These are phyloP conservation scores for Scaptodrosophila lebanonensis DNA, from an alignment of 1,140 invertebrate genomes.

Conservation along the genomic window DNA sequence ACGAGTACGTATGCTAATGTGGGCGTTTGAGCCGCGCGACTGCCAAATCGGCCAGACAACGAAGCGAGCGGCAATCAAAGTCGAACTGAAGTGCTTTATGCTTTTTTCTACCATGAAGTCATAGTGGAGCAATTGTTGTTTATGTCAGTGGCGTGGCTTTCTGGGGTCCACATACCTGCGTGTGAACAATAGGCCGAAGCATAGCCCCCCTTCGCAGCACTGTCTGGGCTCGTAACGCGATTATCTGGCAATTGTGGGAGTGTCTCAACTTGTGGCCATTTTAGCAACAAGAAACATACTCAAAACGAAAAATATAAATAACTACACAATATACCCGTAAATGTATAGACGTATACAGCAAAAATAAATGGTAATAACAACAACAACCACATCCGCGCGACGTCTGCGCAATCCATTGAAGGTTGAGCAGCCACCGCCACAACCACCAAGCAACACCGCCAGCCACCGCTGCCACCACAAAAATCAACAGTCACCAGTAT, in stretches of 20 bases:
- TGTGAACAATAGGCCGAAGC: too few species aligned
- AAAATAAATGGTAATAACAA: constrained; percentile 44
- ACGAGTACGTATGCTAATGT: not conserved
- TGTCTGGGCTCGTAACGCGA: constrained; percentile 27
- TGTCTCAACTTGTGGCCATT: constrained; percentile 70
- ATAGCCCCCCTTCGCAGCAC: too few species aligned
- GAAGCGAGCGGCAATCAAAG: constrained; percentile 66
- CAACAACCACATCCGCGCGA: constrained; percentile 19
- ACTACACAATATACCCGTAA: too few species aligned
- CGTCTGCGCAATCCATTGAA: constrained; percentile 60
- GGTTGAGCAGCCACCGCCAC: constrained; percentile 43
- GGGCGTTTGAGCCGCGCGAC: constrained; percentile 16
- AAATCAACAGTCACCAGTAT: too few species aligned
- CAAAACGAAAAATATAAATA: constrained; percentile 53
- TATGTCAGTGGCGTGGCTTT: constrained; percentile 25
- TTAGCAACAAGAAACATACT: constrained; percentile 74
- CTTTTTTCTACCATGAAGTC: constrained; percentile 74
- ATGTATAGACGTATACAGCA: constrained; percentile 62
- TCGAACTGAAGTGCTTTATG: constrained; percentile 67
- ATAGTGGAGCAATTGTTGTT: constrained; percentile 49
- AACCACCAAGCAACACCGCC: too few species aligned
- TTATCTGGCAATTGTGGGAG: constrained; percentile 74
- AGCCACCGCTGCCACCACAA: too few species aligned
- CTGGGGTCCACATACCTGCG: too few species aligned
- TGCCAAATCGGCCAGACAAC: constrained; percentile 30